Evolutionary conservation across 35 echinoderm and acorn worm genomes (phyloP).

Genomic region (Anneissia japonica): DNA sequence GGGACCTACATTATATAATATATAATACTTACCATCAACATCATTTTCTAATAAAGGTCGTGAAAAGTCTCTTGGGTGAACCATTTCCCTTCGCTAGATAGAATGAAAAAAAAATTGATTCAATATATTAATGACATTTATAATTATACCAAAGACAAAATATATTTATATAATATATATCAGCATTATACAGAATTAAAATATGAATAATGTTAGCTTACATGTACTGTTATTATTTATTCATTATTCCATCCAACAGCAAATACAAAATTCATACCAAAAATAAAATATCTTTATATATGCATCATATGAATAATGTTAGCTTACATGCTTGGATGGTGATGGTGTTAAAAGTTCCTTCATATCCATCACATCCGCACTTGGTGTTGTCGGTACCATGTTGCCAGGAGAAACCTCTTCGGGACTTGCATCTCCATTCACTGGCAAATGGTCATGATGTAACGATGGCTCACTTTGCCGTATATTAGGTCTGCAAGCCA

Average conservation of each 20-base stretch:
- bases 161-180: no score
- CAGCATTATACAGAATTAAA: no score
- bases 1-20: no score
- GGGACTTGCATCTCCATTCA: not conserved
- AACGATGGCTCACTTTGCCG: not conserved
- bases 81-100: conserved; percentile 45
- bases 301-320: no score
- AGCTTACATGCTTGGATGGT: conserved; percentile 15
- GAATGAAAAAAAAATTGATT: conserved; percentile 1
- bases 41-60: conserved; percentile 41
- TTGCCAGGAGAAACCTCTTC: conserved; percentile 27
- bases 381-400: conserved; percentile 32
- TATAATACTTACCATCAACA: not conserved
- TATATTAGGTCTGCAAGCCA: not conserved
- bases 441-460: not conserved
- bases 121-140: no score
- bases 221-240: no score
- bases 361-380: conserved; percentile 43
- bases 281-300: no score
- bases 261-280: no score
- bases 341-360: conserved; percentile 57
- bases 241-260: no score
- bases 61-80: conserved; percentile 57
- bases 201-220: no score
- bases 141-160: no score